Evolutionary conservation across 2,888 invertebrate species (phyloP), one percentile per base, ranked within the genome.

Genomic region (Embidobia sp.): DNA sequence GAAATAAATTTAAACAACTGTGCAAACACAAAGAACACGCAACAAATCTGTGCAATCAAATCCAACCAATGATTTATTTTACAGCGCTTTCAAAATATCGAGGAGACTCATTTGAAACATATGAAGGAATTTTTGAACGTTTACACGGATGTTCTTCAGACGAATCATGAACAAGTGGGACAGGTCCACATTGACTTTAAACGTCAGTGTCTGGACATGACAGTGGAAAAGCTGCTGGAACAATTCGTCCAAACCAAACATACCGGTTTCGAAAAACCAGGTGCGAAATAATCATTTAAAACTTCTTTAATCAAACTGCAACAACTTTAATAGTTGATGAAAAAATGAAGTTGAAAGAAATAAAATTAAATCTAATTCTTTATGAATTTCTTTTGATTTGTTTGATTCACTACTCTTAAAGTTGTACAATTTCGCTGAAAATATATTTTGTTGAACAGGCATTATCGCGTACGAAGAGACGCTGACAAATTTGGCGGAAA

Each of bases 61-160:
- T n/a, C n/a, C 22, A 22, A 22, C 6, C 22, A 22, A 22, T 22
- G 22, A 19, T 22, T n/a, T 51, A 7, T 49, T 40, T 85, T 85
- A 3, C 80, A 94, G 93, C 95, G 96, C 88, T 98, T 98, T 88
- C 98, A 98, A 92, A 97, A 96, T 90, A 94, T 98, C 15, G 98
- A 98, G 90, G 96, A 97, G 86, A 94, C 95, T 64, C 98, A 98
- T 90, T 90, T 98, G 81, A 94, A 94, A 82, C 97, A 97, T 89
- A 98, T 98, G 97, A 97, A 97, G 88, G 96, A 97, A 85, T 98
- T 98, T 92, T 92, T 98, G 33, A 95, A 95, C 84, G 94, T 94
- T 3, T 98, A 97, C 90, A 94, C 96, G 74, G 95, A 96, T 85
- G 93, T 97, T 77, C 92, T 97, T 82, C 96, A 97, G 86, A 94